Evolutionary conservation across 2,888 invertebrate species (phyloP).

Genomic region (Dendrolimus houi): DNA sequence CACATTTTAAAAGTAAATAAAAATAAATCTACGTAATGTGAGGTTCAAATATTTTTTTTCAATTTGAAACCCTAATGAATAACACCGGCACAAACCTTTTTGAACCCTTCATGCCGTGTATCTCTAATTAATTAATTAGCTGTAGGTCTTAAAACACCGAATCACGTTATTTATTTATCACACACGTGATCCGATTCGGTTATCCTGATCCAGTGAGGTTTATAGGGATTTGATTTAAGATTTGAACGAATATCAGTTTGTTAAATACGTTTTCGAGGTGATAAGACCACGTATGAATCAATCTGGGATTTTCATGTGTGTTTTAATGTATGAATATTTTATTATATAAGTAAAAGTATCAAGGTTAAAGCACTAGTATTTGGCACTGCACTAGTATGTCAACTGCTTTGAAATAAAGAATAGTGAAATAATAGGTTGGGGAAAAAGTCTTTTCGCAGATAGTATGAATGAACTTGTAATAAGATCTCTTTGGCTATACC

Average conservation of each 20-base stretch:
- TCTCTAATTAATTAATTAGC: conserved; percentile 4
- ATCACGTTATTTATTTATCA: conserved; percentile 4
- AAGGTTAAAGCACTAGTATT: no score
- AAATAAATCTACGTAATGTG: neutral
- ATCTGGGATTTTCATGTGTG: no score
- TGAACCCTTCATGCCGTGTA: conserved; percentile 1
- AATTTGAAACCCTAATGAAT: conserved; percentile 3
- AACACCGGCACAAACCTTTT: conserved; percentile 2
- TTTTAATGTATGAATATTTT: no score
- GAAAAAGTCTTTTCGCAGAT: no score
- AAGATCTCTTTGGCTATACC: no score
- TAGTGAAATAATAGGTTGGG: no score
- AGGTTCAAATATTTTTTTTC: neutral
- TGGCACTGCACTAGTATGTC: no score
- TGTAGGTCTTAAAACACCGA: conserved; percentile 3
- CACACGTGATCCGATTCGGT: conserved; percentile 3
- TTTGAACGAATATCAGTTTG: neutral
- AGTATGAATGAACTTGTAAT: no score
- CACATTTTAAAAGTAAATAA: no score
- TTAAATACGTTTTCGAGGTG: neutral
- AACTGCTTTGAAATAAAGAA: no score
- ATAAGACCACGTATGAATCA: no score
- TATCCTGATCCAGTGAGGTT: conserved; percentile 2
- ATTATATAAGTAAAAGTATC: no score
- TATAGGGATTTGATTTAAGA: neutral